A percentile compares a stretch with the other conserved stretches of the same genome.
Conservation (phyloP, 2,888 invertebrate species). For the Sesia bembeciformis region DNA sequence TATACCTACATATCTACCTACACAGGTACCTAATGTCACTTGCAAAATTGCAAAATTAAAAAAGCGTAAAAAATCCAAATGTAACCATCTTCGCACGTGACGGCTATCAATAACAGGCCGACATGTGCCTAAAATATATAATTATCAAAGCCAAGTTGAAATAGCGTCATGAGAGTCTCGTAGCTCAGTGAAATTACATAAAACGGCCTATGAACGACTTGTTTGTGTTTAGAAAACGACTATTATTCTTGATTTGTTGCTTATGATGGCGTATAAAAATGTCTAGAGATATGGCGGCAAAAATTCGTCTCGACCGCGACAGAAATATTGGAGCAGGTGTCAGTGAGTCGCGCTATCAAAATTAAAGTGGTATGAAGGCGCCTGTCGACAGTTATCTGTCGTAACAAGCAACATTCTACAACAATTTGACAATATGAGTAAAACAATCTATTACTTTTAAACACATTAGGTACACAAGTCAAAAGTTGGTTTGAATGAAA, state of each 20-base stretch:
- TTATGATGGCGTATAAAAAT: conserved; percentile 58
- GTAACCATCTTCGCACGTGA: no score
- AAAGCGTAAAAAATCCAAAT: no score
- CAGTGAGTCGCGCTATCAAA: conserved; percentile 35
- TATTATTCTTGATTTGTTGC: conserved; percentile 61
- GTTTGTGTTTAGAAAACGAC: conserved; percentile 62
- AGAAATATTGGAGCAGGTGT: conserved; percentile 52
- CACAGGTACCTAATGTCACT: no score
- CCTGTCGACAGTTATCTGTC: conserved; percentile 43
- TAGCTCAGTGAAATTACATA: conserved; percentile 60
- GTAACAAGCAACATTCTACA: conserved; percentile 37
- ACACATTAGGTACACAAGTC: conserved; percentile 16
- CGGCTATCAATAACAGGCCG: no score
- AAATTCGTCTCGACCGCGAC: conserved; percentile 47
- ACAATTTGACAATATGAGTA: conserved; percentile 34
- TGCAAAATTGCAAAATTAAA: no score
- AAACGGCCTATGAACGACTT: conserved; percentile 65
- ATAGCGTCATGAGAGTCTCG: conserved; percentile 34
- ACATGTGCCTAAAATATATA: background rate
- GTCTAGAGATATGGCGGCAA: conserved; percentile 41
- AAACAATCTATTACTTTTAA: conserved; percentile 28
- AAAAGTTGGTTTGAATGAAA: conserved; percentile 36
- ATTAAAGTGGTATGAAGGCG: conserved; percentile 50
- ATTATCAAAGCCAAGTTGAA: background rate
- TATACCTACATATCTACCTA: no score